Base-by-base conservation (phyloP, 2,888 invertebrate genomes). In the Lutraria lutraria region DNA sequence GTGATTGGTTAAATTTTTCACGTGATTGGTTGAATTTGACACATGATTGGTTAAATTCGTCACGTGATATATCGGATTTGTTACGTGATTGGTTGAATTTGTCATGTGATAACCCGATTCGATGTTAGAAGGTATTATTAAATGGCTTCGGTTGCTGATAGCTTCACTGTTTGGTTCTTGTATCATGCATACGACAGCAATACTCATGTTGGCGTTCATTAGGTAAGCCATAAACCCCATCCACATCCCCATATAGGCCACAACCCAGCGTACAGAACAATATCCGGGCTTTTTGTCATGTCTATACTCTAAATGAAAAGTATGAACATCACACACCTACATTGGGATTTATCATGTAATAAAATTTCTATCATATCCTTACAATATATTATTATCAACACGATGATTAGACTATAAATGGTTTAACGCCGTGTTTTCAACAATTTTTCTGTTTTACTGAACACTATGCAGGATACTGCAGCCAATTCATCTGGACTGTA, bases 171-270 rank as follows among this genome's bases (percentile, higher is more conserved):
- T 25, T 12, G 10, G n/a, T 4, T 25, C 12, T n/a, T 68, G 63
- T 8, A 31, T 34, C 76, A 76, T 76, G 21, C 76, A 76, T 0
- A 76, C 76, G 6, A 76, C 31, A 19, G 76, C 31, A 15, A 76
- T 76, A 76, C 76, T 76, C 76, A 76, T 76, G 21, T 76, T 76
- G 15, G 31, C 34, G 19, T 76, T 31, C 31, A 76, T 34, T 31
- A 76, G 19, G 31, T 76, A 76, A 31, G 19, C 8, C 34, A 76
- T 76, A 16, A 76, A 34, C 6, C 76, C 76, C 34, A 76, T 31
- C 76, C 76, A 76, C 19, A 31, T 13, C 16, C 76, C 76, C 76
- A 76, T 76, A 31, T 76, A 76, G 3, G 76, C 76, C 25, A 76
- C 29, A 2, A 76, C 31, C 76, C 76, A 76, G 2, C 76, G 31